Conservation (phyloP, 2,797 vertebrate genomes). For the Muscicapa striata region DNA sequence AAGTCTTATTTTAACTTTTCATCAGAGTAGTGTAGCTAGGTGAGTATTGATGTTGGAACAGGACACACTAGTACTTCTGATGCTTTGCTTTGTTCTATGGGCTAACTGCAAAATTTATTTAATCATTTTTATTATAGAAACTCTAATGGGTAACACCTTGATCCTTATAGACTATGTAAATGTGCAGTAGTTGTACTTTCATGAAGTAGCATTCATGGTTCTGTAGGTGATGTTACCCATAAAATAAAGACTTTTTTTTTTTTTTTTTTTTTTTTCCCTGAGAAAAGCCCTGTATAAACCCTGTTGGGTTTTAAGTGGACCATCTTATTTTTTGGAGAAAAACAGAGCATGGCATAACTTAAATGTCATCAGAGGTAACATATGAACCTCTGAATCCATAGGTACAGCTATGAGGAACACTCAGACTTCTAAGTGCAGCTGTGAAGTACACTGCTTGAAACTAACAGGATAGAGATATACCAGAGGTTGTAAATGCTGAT, state of each 20-base stretch:
- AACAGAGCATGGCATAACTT: background rate
- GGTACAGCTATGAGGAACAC: background rate
- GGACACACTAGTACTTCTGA: background rate
- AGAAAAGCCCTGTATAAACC: background rate
- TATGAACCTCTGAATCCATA: background rate
- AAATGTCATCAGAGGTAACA: background rate
- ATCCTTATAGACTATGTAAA: background rate
- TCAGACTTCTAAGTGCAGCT: background rate
- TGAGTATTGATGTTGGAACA: background rate
- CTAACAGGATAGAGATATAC: background rate
- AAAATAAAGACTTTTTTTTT: background rate
- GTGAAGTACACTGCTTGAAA: background rate
- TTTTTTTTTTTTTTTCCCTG: background rate
- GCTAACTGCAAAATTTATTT: background rate
- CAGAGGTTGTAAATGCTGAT: background rate
- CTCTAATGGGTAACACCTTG: background rate
- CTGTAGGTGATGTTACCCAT: background rate
- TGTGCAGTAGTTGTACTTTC: background rate
- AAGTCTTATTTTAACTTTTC: background rate
- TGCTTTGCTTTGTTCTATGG: background rate
- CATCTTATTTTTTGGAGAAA: background rate
- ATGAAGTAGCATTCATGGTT: background rate
- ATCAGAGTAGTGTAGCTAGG: background rate
- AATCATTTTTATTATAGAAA: background rate
- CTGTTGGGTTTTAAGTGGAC: background rate